Base-by-base conservation (phyloP, 2,888 invertebrate species). In the Gasteruption jaculator region DNA sequence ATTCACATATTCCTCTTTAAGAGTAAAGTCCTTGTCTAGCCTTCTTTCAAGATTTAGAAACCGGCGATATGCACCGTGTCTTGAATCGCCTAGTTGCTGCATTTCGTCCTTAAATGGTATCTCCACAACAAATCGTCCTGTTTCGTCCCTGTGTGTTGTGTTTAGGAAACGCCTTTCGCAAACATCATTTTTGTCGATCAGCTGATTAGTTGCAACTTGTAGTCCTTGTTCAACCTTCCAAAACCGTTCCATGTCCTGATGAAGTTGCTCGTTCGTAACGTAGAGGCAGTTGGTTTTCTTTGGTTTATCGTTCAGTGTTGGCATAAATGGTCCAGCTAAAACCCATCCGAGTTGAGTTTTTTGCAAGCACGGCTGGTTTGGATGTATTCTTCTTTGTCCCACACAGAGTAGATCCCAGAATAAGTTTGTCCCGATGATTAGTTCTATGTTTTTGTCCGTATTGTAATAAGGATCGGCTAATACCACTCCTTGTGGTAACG, bases 381-480 rank as follows among this genome's bases (percentile, higher is more conserved):
- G n/a, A 6, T 10, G 22, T 4, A 26, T n/a, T n/a, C 11, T 30
- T 8, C 39, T 39, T 44, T 37, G 26, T 10, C 46, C 45, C 5
- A 14, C 30, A 19, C 30, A 32, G 2, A 47, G 12, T 5, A 47
- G 27, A 2, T 39, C 37, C 8, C 26, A 48, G 11, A 47, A 48
- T 21, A 38, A 21, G 7, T 32, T 37, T 4, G 45, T 46, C 5
- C 41, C 46, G 3, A 50, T 7, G 5, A 50, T 31, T 24, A 50
- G n/a, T 14, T 49, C 48, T 5, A 50, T 36, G 7, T 34, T 18
- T 5, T 36, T 33, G 11, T 38, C 26, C 5, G 19, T 12, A 19
- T 38, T 30, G 27, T 31, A 46, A 1, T 34, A 24, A 20, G 43
- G 41, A 30, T 49, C 48, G n/a, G 48, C 48, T 5, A 49, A 27